Percentiles rank a stretch among this genome's conserved stretches.
Evolutionary conservation across 64 coral and sea anemone genomes (phyloP).

Genomic region (Montipora sp.): DNA sequence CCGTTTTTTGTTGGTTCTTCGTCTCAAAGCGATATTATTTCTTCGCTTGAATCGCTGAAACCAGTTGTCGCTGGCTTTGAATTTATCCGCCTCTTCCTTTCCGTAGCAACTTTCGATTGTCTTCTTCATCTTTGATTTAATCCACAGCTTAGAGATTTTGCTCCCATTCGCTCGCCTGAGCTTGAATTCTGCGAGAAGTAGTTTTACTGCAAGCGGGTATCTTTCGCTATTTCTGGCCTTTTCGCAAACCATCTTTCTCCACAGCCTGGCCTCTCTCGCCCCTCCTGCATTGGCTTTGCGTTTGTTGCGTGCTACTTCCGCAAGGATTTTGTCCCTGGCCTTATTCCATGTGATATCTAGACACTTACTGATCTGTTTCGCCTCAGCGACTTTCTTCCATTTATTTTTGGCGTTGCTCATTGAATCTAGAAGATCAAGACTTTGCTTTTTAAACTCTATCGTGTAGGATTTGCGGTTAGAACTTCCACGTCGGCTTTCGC

Average conservation of each 20-base stretch:
- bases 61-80: constrained; percentile 63
- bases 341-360: constrained; percentile 44
- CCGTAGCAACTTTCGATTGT: constrained; percentile 53
- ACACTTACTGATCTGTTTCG: not conserved
- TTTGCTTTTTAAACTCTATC: constrained; percentile 43
- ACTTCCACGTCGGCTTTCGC: not conserved
- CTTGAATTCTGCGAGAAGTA: constrained; percentile 65
- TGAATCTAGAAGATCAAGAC: constrained; percentile 33
- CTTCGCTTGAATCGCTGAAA: constrained; percentile 60
- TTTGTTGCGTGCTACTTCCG: constrained; percentile 41
- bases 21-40: constrained; percentile 47
- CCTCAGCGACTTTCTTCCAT: constrained; percentile 35
- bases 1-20: constrained; percentile 68
- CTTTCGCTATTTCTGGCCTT: constrained; percentile 17
- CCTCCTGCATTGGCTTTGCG: constrained; percentile 35
- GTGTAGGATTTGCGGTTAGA: constrained; percentile 34
- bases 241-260: constrained; percentile 50
- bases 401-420: constrained; percentile 40
- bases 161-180: constrained; percentile 59
- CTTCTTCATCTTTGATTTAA: constrained; percentile 68
- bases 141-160: constrained; percentile 69
- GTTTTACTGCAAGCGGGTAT: constrained; percentile 46
- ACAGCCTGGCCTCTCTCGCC: constrained; percentile 11
- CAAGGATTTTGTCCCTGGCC: constrained; percentile 6
- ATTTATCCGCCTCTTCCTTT: constrained; percentile 40